These are phyloP conservation scores for Syncerus caffer DNA, from an alignment of 2,797 vertebrate genomes.

Conservation along the genomic window DNA sequence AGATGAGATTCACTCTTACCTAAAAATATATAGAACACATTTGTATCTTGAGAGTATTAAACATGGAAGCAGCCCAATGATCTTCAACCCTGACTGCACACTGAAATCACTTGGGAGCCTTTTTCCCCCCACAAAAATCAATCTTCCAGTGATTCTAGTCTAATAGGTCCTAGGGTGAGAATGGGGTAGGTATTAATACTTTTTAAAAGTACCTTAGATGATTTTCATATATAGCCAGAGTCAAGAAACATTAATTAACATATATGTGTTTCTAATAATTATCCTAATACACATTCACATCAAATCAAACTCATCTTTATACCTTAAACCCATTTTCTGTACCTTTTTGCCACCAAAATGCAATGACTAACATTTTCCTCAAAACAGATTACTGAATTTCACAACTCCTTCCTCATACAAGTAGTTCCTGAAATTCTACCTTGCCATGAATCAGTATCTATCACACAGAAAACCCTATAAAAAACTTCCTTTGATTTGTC, in stretches of 20 bases:
- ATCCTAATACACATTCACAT: background rate
- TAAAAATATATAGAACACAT: slow-evolving; percentile 59
- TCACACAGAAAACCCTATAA: background rate
- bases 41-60: background rate
- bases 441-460: background rate
- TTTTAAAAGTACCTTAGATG: background rate
- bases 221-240: background rate
- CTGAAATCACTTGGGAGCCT: background rate
- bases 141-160: background rate
- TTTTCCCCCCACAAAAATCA: background rate
- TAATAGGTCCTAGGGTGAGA: background rate
- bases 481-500: slow-evolving; percentile 6
- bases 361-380: background rate
- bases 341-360: background rate
- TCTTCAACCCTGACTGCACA: background rate
- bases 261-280: background rate
- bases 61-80: background rate
- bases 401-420: background rate
- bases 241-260: background rate
- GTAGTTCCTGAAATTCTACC: background rate
- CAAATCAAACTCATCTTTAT: background rate
- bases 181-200: background rate
- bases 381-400: background rate
- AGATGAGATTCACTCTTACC: slow-evolving; percentile 62
- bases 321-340: background rate